A percentile compares a stretch with the other conserved stretches of the same genome.
These are phyloP conservation scores for Linnaemya tessellans DNA, from an alignment of 2,888 invertebrate species.

Conservation along the genomic window DNA sequence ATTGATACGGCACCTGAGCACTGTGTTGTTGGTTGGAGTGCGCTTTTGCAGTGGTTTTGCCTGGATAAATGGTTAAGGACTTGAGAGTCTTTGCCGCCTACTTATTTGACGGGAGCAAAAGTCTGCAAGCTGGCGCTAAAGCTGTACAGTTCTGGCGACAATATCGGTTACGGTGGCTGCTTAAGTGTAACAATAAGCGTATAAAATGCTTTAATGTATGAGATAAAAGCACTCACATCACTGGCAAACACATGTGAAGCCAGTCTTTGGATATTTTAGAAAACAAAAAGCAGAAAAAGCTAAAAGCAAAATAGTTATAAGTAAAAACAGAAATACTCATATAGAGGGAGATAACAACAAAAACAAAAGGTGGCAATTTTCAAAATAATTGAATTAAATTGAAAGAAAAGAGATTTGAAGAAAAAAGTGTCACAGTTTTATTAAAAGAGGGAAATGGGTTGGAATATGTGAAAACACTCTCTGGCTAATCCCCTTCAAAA, in stretches of 20 bases:
- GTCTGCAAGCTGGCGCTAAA: slow-evolving; percentile 2
- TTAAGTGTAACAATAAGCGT: slow-evolving; percentile 30
- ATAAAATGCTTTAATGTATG: slow-evolving; percentile 1
- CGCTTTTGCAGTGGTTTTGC: background rate
- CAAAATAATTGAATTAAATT: background rate
- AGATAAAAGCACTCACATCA: background rate
- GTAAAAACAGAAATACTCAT: background rate
- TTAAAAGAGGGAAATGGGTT: background rate
- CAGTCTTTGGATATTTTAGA: background rate
- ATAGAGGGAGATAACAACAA: background rate
- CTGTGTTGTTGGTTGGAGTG: background rate
- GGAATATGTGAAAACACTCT: background rate
- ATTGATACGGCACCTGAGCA: slow-evolving; percentile 52
- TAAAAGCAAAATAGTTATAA: slow-evolving; percentile 14
- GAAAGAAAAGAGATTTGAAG: background rate
- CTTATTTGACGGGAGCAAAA: background rate
- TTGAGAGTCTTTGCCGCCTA: background rate
- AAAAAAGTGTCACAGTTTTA: background rate
- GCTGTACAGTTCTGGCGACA: slow-evolving; percentile 15
- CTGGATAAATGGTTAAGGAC: slow-evolving; percentile 12
- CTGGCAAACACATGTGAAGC: background rate
- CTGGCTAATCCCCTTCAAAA: background rate
- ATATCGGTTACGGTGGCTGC: slow-evolving; percentile 10
- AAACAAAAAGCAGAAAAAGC: background rate
- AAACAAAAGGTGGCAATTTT: background rate